Base-by-base conservation (phyloP, 2,888 invertebrate species). In the Chydorus sphaericus region DNA sequence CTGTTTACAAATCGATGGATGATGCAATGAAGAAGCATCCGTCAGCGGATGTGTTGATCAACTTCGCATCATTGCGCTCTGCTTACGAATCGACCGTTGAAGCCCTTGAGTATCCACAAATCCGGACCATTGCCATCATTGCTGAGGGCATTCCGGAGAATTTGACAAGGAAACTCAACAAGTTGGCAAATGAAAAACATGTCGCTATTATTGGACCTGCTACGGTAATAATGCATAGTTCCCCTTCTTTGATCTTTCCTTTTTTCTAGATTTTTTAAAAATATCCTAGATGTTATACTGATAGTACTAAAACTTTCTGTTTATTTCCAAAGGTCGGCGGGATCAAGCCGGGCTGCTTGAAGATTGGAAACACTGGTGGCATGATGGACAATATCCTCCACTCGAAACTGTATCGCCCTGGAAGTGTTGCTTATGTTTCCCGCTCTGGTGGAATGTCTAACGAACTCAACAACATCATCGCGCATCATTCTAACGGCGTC, bases 111-210 rank as follows among this genome's bases (percentile, higher is more conserved):
- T 96, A 83, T 69, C 85, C 92, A 0, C 96, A 79, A 75, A 91
- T 97, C 62, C 81, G 90, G 66, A 89, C 91, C 0, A 87, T 99
- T 50, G 96, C 97, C 14, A 97, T 98, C 64, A 98, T 99, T 63
- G 98, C 98, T 1, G 98, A 99, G 69, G 98, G 98, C 36, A 98
- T 98, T 59, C 98, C 98, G 0, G 98, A 98, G 71, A 98, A 98
- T 69, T 84, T 93, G 80, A 99, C 98, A 0, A 76, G 98, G 61
- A 90, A 92, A 68, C 76, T 98, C 65, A 88, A 91, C 66, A 77
- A 87, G 61, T 71, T 81, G 52, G 93, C 94, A 0, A 79, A 87
- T 62, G 79, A 85, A 56, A 86, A 88, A 66, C 83, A 83, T 44
- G 87, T 93, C 1, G 80, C 82, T 23, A 85, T 94, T 48, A 92